Percentiles rank a stretch among this genome's conserved stretches.
phyloP scores from a whole-genome alignment of 2,797 vertebrate genomes.

The Cichlasoma orientale region DNA sequence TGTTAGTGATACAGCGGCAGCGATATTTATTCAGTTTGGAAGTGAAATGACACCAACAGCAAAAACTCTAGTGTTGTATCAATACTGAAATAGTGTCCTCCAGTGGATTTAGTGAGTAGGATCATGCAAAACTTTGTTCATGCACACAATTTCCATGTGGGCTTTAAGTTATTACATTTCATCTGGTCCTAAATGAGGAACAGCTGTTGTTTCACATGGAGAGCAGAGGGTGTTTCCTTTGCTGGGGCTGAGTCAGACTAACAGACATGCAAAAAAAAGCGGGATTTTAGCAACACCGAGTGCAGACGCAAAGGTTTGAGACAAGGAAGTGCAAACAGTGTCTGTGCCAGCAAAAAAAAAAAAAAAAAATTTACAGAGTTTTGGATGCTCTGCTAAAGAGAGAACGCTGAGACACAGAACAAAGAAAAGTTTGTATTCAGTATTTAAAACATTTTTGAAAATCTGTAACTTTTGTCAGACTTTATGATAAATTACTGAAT shows the following conservation, averaged over 20 bases:
- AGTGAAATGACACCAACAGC: neutral
- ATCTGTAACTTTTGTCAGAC: neutral
- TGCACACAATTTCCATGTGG: neutral
- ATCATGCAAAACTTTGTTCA: neutral
- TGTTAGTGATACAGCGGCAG: neutral
- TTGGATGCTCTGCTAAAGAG: neutral
- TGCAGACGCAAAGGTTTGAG: neutral
- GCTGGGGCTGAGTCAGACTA: conserved; percentile 68
- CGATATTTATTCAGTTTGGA: neutral
- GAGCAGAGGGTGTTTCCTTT: conserved; percentile 47
- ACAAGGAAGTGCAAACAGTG: neutral
- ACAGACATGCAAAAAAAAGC: neutral
- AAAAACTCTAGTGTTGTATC: neutral
- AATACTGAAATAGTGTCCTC: neutral
- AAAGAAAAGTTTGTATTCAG: neutral
- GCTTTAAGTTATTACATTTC: neutral
- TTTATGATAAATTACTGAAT: neutral
- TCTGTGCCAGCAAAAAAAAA: neutral
- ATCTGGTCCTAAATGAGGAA: conserved; percentile 58
- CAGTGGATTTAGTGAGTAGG: neutral
- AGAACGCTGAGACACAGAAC: neutral
- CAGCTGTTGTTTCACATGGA: conserved; percentile 28
- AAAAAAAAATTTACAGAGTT: no score
- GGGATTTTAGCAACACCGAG: neutral
- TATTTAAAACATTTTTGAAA: neutral